phyloP scores from a whole-genome alignment of 2,113 vertebrate genomes.

The Pantherophis guttatus region DNA sequence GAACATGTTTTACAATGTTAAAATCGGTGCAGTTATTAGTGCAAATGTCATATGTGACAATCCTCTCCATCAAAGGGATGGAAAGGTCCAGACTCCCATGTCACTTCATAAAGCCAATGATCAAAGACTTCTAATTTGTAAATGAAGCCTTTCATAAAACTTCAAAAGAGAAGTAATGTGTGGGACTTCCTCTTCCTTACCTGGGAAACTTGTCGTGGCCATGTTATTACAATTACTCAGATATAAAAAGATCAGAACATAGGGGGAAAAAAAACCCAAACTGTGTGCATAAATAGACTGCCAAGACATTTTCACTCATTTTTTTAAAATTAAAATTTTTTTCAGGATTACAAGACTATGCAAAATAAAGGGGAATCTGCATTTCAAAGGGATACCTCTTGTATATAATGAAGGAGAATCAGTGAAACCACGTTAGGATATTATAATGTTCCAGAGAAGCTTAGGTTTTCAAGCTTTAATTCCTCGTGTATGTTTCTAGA shows the following conservation, averaged over 20 bases:
- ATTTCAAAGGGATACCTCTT: not conserved
- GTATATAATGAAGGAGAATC: not conserved
- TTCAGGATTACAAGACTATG: not conserved
- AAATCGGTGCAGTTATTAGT: not conserved
- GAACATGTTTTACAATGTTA: not conserved
- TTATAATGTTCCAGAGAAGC: not conserved
- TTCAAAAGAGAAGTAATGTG: conserved; percentile 5
- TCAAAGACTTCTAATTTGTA: conserved; percentile 28
- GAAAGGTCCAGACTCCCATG: not conserved
- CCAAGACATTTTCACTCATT: conserved; percentile 14
- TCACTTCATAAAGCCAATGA: not conserved
- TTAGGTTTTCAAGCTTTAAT: not conserved
- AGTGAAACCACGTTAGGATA: conserved; percentile 1
- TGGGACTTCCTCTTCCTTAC: conserved; percentile 16
- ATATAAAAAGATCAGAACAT: not conserved
- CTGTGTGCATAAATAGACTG: not conserved
- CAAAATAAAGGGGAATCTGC: not conserved
- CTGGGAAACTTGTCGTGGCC: conserved; percentile 1
- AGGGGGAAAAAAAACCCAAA: not conserved
- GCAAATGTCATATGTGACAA: not conserved
- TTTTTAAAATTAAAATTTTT: not conserved
- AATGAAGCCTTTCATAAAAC: not conserved
- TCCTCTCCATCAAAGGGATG: not conserved
- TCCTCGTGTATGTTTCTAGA: conserved; percentile 5
- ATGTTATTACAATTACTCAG: not conserved